Evolutionary conservation across 2,888 invertebrate genomes (phyloP), one percentile per base, ranked within the genome.

Genomic region (Glomeris marginata): DNA sequence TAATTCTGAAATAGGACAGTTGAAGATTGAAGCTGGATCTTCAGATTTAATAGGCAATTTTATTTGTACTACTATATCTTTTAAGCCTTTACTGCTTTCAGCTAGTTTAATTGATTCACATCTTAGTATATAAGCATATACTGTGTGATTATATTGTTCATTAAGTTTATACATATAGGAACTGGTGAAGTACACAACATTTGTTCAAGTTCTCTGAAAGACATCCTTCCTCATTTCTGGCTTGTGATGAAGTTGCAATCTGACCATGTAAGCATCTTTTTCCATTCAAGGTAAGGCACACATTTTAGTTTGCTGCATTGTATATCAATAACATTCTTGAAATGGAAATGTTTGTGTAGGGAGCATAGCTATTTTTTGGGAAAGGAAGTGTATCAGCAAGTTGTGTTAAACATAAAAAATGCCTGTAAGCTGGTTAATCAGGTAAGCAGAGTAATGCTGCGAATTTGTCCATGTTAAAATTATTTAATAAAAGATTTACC

Each of bases 211-310:
- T 28, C 28, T 8, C 4, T 28, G 28, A 28, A 28, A 8, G 8
- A 8, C 8, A 28, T 28, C 8, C 64, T 80, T 54, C 80, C 80
- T 0, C 77, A 77, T 59, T 81, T 81, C 63, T 82, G 81, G 81
- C 66, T 81, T 21, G 77, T 81, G 51, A 69, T 80, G 63, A 72
- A 72, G 57, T 69, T 80, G 8, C 71, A 74, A 50, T 65, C 66
- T 22, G 72, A 74, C 56, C 66, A 70, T 49, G 78, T 80, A 5
- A 73, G 74, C 40, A 69, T 78, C 18, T 81, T 76, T 63, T 81
- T 80, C 62, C 81, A 81, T 57, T 77, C 77, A 67, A 75, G 79
- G 74, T 74, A 61, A 52, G 52, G 58, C n/a, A n/a, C n/a, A 46
- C 6, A n/a, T 18, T 15, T 36, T 46, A 20, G 15, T 8, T 11